Evolutionary conservation across 2,797 vertebrate genomes (phyloP).

Genomic region (Chrysolophus pictus): DNA sequence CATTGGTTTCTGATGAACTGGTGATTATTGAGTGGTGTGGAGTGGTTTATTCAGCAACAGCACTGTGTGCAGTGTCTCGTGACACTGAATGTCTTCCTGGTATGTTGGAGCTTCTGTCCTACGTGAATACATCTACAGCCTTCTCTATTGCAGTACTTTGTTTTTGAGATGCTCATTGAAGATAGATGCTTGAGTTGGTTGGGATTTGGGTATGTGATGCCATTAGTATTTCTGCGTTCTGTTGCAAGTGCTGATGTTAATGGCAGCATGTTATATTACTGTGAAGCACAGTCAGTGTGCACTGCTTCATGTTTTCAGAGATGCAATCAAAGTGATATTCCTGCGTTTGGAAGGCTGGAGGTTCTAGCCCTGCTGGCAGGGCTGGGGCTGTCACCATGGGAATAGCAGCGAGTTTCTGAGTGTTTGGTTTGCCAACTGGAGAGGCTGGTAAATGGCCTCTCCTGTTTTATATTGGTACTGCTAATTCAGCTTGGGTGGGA

Average conservation of each 20-base stretch:
- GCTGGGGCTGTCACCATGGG: background rate
- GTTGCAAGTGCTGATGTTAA: background rate
- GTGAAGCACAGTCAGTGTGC: no score
- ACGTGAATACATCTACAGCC: background rate
- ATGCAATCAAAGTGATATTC: background rate
- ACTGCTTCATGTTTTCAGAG: background rate
- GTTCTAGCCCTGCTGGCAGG: background rate
- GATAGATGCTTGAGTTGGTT: background rate
- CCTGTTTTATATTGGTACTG: background rate
- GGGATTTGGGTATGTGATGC: background rate
- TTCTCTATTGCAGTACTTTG: background rate
- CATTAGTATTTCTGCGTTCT: background rate
- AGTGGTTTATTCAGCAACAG: background rate
- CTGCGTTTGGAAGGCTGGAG: background rate
- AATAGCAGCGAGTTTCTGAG: background rate
- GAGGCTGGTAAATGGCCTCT: background rate
- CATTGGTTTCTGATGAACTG: background rate
- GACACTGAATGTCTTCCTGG: fast-evolving
- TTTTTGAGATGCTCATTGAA: background rate
- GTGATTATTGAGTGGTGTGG: background rate
- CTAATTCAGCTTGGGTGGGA: background rate
- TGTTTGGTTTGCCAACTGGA: fast-evolving
- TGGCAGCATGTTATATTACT: fast-evolving
- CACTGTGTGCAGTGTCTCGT: background rate
- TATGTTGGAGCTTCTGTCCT: background rate